Conservation (phyloP, 1,140 invertebrate genomes). For the Caerostris extrusa region DNA sequence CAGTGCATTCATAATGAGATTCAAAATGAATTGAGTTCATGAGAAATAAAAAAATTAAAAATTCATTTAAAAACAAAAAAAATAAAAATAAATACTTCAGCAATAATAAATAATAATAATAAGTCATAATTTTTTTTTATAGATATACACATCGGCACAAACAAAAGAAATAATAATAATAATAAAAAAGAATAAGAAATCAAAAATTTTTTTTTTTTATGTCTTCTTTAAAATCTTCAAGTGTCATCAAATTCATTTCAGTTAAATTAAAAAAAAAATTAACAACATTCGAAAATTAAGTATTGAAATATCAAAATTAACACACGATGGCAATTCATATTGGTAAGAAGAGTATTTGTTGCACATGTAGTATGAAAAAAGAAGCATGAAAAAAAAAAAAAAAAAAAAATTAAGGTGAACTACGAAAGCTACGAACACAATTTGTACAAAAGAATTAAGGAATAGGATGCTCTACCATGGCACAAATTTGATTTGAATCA, state of each 20-base stretch:
- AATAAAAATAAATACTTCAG: slow-evolving; percentile 19
- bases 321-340: background rate
- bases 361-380: slow-evolving; percentile 47
- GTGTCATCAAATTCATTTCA: background rate
- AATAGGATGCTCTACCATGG: slow-evolving; percentile 30
- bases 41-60: slow-evolving; percentile 4
- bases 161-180: slow-evolving; percentile 3
- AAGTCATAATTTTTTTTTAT: background rate
- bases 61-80: background rate
- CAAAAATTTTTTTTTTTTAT: background rate
- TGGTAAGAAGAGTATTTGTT: slow-evolving; percentile 22
- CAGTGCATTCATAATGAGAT: background rate
- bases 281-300: background rate
- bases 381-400: slow-evolving; percentile 44
- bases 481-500: background rate
- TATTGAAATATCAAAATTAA: background rate
- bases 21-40: background rate
- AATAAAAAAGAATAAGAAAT: background rate
- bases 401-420: background rate
- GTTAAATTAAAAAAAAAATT: background rate
- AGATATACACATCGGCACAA: background rate
- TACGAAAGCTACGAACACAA: background rate
- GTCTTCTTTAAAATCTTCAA: background rate
- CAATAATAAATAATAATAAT: background rate
- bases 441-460: background rate